Percentiles rank a stretch among this genome's conserved stretches.
Evolutionary conservation across 2,113 vertebrate genomes (phyloP).

Genomic region (Prolemur simus): DNA sequence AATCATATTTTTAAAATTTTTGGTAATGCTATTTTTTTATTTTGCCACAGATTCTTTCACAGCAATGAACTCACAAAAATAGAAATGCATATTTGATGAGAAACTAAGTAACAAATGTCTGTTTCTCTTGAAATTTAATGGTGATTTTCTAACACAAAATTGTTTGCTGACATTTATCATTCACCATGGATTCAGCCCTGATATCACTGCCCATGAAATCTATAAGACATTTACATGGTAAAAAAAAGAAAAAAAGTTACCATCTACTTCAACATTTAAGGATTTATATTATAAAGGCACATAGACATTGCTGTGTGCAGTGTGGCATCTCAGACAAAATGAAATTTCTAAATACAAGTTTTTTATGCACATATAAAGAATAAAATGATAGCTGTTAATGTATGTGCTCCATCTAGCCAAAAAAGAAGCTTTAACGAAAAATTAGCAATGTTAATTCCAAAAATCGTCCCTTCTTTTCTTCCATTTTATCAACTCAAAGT

Average conservation of each 20-base stretch:
- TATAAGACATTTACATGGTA: too few species aligned
- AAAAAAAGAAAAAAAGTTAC: background rate
- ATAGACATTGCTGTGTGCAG: background rate
- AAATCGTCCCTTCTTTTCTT: background rate
- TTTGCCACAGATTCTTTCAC: background rate
- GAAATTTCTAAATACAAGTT: background rate
- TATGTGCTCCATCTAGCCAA: background rate
- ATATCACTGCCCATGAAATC: background rate
- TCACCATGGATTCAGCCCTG: background rate
- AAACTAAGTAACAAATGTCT: background rate
- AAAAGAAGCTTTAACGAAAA: background rate
- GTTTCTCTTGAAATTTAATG: background rate
- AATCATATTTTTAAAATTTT: background rate
- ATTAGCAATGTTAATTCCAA: background rate
- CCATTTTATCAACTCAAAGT: background rate
- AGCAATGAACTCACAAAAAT: background rate
- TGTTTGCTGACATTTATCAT: background rate
- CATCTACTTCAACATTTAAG: background rate
- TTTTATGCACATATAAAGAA: background rate
- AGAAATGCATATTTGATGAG: background rate
- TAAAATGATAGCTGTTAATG: background rate
- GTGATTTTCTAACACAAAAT: background rate
- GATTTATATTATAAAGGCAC: background rate
- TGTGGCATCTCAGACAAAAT: background rate
- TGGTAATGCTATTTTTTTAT: background rate